phyloP scores from a whole-genome alignment of 2,113 vertebrate species.

The Sylvia atricapilla region DNA sequence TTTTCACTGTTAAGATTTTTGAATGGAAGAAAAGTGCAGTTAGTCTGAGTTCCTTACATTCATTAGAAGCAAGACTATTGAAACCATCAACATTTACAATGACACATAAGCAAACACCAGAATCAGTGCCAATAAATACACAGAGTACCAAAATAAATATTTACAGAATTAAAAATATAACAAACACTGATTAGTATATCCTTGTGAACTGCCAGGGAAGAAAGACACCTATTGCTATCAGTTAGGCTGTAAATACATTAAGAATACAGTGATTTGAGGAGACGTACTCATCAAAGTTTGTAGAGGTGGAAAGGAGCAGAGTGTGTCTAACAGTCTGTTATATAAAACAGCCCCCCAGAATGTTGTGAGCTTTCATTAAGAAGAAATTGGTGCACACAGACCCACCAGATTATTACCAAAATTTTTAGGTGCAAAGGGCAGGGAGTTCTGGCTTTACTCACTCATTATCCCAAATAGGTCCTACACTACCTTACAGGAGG shows the following conservation, averaged over 20 bases:
- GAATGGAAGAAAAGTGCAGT: conserved; percentile 71
- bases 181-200: conserved; percentile 72
- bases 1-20: conserved; percentile 59
- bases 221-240: conserved; percentile 70
- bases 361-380: conserved; percentile 42
- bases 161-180: conserved; percentile 78
- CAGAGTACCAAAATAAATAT: conserved; percentile 79
- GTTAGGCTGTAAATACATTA: conserved; percentile 28
- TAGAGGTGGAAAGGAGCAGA: conserved; percentile 16
- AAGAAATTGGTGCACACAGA: conserved; percentile 21
- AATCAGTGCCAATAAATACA: conserved; percentile 73
- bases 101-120: conserved; percentile 64
- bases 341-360: conserved; percentile 48
- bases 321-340: conserved; percentile 58
- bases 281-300: not conserved
- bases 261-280: conserved; percentile 47
- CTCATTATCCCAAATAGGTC: not conserved
- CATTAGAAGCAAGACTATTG: conserved; percentile 69
- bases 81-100: conserved; percentile 73
- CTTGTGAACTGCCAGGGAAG: conserved; percentile 58
- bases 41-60: conserved; percentile 72
- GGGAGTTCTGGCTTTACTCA: conserved; percentile 1
- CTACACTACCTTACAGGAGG: not conserved
- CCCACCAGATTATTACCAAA: not conserved
- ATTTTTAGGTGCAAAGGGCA: not conserved